Percentiles rank a stretch among this genome's conserved stretches.
phyloP scores from a whole-genome alignment of 2,888 invertebrate species.

The Dryocosmus kuriphilus region DNA sequence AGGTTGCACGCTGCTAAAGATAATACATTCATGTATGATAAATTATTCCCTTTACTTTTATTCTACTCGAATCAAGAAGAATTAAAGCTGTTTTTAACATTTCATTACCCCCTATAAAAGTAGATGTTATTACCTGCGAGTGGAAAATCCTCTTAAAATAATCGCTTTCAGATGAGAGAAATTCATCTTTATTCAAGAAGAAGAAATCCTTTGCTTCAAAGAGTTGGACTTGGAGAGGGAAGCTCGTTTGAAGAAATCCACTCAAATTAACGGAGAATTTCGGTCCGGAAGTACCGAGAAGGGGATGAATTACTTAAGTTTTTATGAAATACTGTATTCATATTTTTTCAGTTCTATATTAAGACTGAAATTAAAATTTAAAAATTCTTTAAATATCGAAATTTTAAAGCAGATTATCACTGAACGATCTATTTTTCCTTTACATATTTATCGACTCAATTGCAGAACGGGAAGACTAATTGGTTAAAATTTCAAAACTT shows the following conservation, averaged over 20 bases:
- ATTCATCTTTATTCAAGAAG: constrained; percentile 19
- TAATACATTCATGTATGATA: background rate
- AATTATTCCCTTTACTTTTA: background rate
- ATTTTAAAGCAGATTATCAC: too few relatives aligned
- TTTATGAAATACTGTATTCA: background rate
- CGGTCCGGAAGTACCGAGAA: background rate
- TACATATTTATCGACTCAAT: too few relatives aligned
- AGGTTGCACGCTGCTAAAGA: background rate
- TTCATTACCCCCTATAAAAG: background rate
- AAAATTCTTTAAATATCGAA: too few relatives aligned
- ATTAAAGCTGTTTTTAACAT: background rate
- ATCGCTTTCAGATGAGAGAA: constrained; percentile 5
- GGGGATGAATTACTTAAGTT: background rate
- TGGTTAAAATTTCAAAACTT: background rate
- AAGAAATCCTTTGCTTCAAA: constrained; percentile 11
- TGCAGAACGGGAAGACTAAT: too few relatives aligned
- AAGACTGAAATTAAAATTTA: too few relatives aligned
- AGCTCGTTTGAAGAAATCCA: background rate
- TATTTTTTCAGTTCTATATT: too few relatives aligned
- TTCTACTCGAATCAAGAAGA: background rate
- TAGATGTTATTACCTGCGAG: background rate
- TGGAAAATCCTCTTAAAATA: constrained; percentile 14
- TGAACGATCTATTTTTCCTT: too few relatives aligned
- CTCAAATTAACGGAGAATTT: background rate
- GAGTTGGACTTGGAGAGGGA: background rate